Conservation (phyloP, 2,113 vertebrate genomes). For the Conger conger region DNA sequence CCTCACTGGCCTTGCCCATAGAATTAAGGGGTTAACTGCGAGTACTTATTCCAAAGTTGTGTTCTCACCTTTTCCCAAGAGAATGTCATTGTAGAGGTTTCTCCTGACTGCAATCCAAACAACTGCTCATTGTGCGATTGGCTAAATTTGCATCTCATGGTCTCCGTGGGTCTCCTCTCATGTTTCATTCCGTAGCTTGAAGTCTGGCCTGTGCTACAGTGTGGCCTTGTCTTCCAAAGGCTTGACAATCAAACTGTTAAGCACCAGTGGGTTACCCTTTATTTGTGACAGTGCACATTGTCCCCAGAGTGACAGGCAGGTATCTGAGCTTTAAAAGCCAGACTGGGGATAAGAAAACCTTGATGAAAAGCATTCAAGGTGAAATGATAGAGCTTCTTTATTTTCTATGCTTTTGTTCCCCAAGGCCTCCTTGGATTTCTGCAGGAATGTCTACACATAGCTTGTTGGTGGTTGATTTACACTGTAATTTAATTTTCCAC, state of each 20-base stretch:
- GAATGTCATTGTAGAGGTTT: background rate
- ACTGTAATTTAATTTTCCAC: background rate
- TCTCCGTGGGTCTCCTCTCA: background rate
- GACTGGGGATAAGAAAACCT: constrained; percentile 31
- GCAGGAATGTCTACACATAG: constrained; percentile 19
- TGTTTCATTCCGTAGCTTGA: background rate
- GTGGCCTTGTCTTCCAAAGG: constrained; percentile 30
- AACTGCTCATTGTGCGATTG: background rate
- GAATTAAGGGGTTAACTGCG: background rate
- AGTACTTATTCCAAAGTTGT: background rate
- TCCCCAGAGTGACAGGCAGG: constrained; percentile 43
- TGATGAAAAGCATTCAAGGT: constrained; percentile 48
- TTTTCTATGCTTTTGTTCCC: constrained; percentile 30
- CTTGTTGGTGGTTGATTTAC: constrained; percentile 19
- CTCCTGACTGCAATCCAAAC: background rate
- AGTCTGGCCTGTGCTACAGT: background rate
- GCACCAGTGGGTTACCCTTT: constrained; percentile 30
- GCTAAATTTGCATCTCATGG: background rate
- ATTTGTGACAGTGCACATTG: constrained; percentile 39
- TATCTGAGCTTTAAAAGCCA: constrained; percentile 13
- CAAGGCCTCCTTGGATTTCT: constrained; percentile 25
- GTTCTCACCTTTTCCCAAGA: background rate
- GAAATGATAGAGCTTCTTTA: constrained; percentile 48
- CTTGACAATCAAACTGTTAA: constrained; percentile 39
- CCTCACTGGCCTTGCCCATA: no score